Evolutionary conservation across 2,888 invertebrate species (phyloP).

Genomic region (Dinocampus coccinellae): DNA sequence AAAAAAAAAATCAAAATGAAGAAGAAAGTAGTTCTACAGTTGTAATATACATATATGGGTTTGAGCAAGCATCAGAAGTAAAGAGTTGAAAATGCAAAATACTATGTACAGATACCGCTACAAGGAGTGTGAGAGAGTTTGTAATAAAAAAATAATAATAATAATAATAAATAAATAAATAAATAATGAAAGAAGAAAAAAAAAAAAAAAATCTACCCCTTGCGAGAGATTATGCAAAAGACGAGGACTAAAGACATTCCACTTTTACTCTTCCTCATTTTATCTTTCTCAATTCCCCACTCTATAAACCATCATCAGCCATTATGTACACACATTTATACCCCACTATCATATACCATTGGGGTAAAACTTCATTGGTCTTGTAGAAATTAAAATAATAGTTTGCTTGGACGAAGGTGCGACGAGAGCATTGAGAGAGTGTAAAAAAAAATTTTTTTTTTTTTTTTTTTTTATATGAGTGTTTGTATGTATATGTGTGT

Average conservation of each 20-base stretch:
- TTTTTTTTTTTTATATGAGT: neutral
- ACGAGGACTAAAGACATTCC: constrained; percentile 9
- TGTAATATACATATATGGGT: neutral
- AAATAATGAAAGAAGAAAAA: neutral
- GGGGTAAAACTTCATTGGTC: constrained; percentile 32
- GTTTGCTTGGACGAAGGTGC: constrained; percentile 46
- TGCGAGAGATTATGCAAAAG: constrained; percentile 36
- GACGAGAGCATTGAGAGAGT: constrained; percentile 27
- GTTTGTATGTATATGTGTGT: neutral
- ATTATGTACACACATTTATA: constrained; percentile 24
- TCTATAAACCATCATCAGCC: constrained; percentile 14
- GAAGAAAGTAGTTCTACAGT: neutral
- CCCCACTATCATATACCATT: constrained; percentile 4
- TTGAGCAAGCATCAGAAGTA: constrained; percentile 8
- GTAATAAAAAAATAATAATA: neutral
- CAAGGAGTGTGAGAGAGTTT: constrained; percentile 33
- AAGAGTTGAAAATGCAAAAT: constrained; percentile 30
- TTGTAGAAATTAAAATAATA: constrained; percentile 61
- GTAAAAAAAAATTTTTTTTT: constrained; percentile 11
- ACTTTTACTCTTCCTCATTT: constrained; percentile 16
- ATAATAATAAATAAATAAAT: neutral
- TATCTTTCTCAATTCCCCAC: constrained; percentile 8
- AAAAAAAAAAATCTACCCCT: constrained; percentile 30
- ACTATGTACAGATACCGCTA: constrained; percentile 36
- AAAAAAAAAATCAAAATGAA: neutral